Conservation (phyloP, 1,140 invertebrate species). For the Drosophila dunni region DNA sequence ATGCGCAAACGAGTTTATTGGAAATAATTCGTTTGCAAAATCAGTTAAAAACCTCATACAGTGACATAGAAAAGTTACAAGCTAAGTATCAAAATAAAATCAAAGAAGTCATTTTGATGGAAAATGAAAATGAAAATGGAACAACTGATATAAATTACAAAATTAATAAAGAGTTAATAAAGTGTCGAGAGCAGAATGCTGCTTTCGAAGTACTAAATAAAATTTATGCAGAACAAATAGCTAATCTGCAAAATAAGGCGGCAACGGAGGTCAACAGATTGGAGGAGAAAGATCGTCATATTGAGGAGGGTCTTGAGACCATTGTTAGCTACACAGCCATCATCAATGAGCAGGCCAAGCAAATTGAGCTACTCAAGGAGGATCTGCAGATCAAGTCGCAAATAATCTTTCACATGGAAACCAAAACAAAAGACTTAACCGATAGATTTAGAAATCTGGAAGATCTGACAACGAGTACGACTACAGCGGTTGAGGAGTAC, state of each 20-base stretch:
- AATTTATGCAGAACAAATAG: constrained; percentile 33
- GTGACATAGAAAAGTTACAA: constrained; percentile 32
- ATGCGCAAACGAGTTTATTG: constrained; percentile 15
- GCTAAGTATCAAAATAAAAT: constrained; percentile 35
- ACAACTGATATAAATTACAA: constrained; percentile 1
- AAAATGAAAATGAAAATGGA: constrained; percentile 12
- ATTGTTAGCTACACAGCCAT: constrained; percentile 22
- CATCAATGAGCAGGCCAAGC: constrained; percentile 37
- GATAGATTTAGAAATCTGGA: constrained; percentile 20
- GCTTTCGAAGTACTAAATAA: constrained; percentile 36
- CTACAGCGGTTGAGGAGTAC: background rate
- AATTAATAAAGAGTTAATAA: constrained; percentile 15
- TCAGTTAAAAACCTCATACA: constrained; percentile 31
- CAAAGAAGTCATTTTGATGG: constrained; percentile 21
- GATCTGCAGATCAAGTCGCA: constrained; percentile 21
- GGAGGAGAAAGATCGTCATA: constrained; percentile 20
- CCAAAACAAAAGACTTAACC: constrained; percentile 5
- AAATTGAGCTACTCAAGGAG: constrained; percentile 19
- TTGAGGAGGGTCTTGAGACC: constrained; percentile 21
- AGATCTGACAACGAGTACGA: background rate
- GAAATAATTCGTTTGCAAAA: constrained; percentile 40
- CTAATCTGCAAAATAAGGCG: constrained; percentile 4
- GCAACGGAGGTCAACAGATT: background rate
- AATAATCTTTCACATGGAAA: constrained; percentile 29
- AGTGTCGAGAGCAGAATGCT: constrained; percentile 28